Evolutionary conservation across 2,888 invertebrate species (phyloP).

Genomic region (Morinoia aosen): DNA sequence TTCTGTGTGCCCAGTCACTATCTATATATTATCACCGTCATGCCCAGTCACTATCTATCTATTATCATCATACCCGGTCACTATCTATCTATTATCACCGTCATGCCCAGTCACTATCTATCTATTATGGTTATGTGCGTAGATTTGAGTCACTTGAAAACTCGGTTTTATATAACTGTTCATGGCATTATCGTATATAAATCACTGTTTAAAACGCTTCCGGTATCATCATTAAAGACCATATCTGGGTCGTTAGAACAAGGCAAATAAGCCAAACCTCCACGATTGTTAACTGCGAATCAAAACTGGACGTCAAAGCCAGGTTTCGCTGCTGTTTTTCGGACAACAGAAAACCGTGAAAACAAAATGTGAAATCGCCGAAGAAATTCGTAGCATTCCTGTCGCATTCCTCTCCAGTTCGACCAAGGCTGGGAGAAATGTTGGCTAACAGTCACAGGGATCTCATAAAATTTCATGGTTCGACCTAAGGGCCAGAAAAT

Average conservation of each 20-base stretch:
- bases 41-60: neutral
- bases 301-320: neutral
- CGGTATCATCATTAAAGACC: neutral
- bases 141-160: neutral
- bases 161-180: neutral
- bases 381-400: neutral
- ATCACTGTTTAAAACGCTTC: neutral
- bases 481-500: neutral
- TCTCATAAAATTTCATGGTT: neutral
- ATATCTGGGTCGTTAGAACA: neutral
- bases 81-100: too few relatives aligned
- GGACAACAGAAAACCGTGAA: neutral
- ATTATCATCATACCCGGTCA: neutral
- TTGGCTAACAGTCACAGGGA: neutral
- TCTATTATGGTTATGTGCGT: neutral
- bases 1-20: too few relatives aligned
- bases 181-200: neutral
- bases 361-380: neutral
- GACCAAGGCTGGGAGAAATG: neutral
- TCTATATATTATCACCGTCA: neutral
- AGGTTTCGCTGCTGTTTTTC: neutral
- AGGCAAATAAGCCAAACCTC: neutral
- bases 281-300: neutral
- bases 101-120: neutral
- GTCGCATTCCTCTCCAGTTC: neutral